phyloP scores from a whole-genome alignment of 2,888 invertebrate genomes.

The Napeogenes sylphis region DNA sequence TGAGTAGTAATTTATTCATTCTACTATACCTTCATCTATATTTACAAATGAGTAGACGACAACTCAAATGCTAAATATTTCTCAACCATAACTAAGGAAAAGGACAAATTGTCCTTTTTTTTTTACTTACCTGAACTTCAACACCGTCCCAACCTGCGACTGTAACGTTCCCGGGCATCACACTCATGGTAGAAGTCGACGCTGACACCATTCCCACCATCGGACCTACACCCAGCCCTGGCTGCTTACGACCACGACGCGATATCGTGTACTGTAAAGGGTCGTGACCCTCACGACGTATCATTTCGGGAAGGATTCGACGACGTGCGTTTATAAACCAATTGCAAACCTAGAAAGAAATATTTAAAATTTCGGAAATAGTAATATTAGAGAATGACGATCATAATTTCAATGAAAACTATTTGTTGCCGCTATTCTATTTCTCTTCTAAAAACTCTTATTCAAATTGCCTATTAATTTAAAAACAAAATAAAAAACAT shows the following conservation, averaged over 20 bases:
- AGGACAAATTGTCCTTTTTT: background rate
- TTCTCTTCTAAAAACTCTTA: too few relatives aligned
- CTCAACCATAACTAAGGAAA: background rate
- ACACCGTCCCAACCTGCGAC: slow-evolving; percentile 63
- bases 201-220: slow-evolving; percentile 42
- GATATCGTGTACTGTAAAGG: slow-evolving; percentile 95
- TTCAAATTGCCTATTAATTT: too few relatives aligned
- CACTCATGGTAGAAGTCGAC: slow-evolving; percentile 46
- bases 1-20: too few relatives aligned
- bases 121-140: slow-evolving; percentile 53
- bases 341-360: slow-evolving; percentile 83
- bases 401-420: too few relatives aligned
- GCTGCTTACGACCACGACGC: slow-evolving; percentile 86
- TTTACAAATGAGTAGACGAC: too few relatives aligned
- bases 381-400: too few relatives aligned
- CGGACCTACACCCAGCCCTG: slow-evolving; percentile 52
- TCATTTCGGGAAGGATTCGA: slow-evolving; percentile 94
- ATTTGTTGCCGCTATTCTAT: too few relatives aligned
- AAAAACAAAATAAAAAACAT: background rate
- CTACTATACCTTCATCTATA: too few relatives aligned
- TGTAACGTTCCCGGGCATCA: slow-evolving; percentile 45
- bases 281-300: slow-evolving; percentile 93
- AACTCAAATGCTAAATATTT: too few relatives aligned
- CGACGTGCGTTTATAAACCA: slow-evolving; percentile 97
- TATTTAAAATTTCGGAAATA: background rate